Base-by-base conservation (phyloP, 53 echinoderm and acorn worm genomes). In the Luidia sarsii region DNA sequence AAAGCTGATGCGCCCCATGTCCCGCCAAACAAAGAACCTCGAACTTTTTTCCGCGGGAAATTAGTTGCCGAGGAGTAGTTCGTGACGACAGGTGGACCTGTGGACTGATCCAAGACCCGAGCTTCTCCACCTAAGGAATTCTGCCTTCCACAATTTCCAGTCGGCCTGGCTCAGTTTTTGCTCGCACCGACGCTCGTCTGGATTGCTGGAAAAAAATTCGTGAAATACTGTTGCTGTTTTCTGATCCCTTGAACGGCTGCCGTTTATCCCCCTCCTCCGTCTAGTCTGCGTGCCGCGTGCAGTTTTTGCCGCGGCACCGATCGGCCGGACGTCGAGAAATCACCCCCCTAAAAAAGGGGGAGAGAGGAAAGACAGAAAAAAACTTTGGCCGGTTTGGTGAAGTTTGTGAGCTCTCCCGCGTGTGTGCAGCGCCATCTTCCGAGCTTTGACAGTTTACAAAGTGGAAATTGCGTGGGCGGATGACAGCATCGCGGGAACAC, bases 11-110 rank as follows among this genome's bases (percentile, higher is more conserved):
- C 87, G 87, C 72, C 65, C 82, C 67, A 53, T 62, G 81, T 72
- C 72, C 83, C n/a, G n/a, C n/a, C 83, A 83, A 70, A 83, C 57
- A 57, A 83, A 83, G 61, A 37, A 57, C 66, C 28, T 57, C 56
- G 3, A 11, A 72, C 69, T 60, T 86, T 90, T 86, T 90, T 79
- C 65, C 77, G 90, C 90, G 90, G 82, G 90, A 90, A 90, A 90
- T 82, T 86, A 90, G 90, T 83, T 59, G 69, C 39, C 48, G 48
- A 70, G 46, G 83, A 83, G 60, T 57, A 69, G 60, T 41, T 60
- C 30, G 48, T 45, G 83, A 82, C 67, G 83, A 70, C 83, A 83
- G 83, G 82, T 83, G 70, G 70, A 35, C 3, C 24, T 15, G 33
- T 63, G 30, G 18, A 54, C 55, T 34, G 50, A 56, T 38, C 55